These are phyloP conservation scores for Cydia strobilella DNA, from an alignment of 1,140 invertebrate genomes.

Conservation along the genomic window DNA sequence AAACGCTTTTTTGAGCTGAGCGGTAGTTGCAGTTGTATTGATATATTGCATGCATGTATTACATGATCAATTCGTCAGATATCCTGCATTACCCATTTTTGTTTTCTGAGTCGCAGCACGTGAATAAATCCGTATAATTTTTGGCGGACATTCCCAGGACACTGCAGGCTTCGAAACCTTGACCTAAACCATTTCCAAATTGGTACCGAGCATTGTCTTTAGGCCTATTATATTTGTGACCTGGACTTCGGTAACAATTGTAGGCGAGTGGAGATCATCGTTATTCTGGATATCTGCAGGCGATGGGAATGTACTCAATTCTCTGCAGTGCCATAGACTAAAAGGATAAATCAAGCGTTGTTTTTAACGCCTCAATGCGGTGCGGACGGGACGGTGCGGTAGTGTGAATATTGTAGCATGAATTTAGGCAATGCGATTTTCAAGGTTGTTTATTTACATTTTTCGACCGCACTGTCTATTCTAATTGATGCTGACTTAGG, in stretches of 20 bases:
- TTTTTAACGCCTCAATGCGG: conserved; percentile 15
- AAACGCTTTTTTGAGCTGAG: no score
- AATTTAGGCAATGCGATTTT: neutral
- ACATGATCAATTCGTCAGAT: no score
- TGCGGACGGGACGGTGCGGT: no score
- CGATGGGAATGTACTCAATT: neutral
- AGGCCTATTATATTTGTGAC: neutral
- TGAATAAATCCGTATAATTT: conserved; percentile 15
- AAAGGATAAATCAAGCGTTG: conserved; percentile 23
- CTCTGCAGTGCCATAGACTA: conserved; percentile 23
- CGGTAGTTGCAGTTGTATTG: no score
- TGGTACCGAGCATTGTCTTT: neutral
- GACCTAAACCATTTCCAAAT: neutral
- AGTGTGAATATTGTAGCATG: neutral
- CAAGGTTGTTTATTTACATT: neutral
- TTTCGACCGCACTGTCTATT: no score
- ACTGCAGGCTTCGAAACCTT: conserved; percentile 27
- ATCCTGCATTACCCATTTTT: no score
- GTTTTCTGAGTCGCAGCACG: neutral
- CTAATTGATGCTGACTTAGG: no score
- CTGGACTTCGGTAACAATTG: neutral
- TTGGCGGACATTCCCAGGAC: conserved; percentile 24
- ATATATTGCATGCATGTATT: no score
- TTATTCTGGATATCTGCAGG: neutral
- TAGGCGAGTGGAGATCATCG: neutral